Evolutionary conservation across 2,113 vertebrate genomes (phyloP).

Genomic region (Uria lomvia): DNA sequence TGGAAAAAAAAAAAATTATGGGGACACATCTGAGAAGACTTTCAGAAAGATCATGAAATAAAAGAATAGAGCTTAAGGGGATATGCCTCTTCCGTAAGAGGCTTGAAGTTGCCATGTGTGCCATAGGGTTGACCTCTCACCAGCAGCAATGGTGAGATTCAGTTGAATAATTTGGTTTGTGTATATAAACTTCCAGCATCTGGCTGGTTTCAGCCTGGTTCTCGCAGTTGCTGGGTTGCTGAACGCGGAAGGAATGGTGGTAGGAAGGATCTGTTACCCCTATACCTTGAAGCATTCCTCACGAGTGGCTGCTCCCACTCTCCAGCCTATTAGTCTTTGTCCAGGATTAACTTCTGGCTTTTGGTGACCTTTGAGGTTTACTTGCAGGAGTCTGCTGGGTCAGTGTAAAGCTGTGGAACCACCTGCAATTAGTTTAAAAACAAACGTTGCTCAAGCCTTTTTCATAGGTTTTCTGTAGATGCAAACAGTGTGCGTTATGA

Average conservation of each 20-base stretch:
- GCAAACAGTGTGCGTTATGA: neutral
- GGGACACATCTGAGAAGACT: neutral
- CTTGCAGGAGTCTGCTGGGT: neutral
- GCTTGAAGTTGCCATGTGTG: neutral
- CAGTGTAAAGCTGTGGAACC: neutral
- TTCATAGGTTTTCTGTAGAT: neutral
- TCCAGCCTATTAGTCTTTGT: neutral
- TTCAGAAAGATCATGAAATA: neutral
- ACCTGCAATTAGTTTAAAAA: neutral
- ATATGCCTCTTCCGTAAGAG: neutral
- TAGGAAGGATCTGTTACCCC: neutral
- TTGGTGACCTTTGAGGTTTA: conserved; percentile 1
- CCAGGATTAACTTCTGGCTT: neutral
- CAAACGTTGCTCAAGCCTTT: neutral
- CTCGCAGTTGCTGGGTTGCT: neutral
- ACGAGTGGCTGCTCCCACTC: neutral
- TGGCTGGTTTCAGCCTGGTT: neutral
- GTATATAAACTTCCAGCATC: neutral
- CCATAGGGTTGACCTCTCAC: neutral
- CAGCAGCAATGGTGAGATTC: neutral
- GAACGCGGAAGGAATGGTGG: neutral
- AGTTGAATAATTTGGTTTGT: neutral
- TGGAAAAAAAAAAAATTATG: neutral
- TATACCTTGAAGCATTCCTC: neutral
- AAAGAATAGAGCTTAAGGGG: neutral